These are phyloP conservation scores for Crotophaga sulcirostris DNA, from an alignment of 2,113 vertebrate species.

Conservation along the genomic window DNA sequence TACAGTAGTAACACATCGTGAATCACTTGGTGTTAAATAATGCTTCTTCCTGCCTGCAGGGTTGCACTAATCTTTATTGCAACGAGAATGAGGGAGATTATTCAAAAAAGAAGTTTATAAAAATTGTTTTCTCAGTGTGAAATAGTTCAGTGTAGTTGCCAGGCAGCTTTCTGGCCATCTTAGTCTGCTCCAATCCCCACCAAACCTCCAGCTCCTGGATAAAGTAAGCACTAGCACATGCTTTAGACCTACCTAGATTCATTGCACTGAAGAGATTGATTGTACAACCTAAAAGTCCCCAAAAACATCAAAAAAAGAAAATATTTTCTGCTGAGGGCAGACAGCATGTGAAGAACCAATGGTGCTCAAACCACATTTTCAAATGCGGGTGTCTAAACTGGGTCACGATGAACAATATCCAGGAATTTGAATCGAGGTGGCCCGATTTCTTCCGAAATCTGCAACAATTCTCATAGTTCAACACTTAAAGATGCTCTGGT, in stretches of 20 bases:
- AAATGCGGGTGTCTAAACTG: not conserved
- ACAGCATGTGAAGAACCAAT: not conserved
- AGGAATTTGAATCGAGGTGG: not conserved
- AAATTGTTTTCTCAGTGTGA: not conserved
- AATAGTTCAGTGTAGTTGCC: not conserved
- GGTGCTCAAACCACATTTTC: not conserved
- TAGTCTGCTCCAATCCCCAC: not conserved
- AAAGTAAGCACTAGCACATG: not conserved
- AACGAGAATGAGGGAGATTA: not conserved
- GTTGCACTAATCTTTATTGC: not conserved
- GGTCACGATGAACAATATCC: not conserved
- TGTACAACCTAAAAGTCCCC: not conserved
- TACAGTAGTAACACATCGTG: not conserved
- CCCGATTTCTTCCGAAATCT: not conserved
- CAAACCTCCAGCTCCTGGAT: not conserved
- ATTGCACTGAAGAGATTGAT: not conserved
- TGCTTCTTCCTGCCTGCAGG: not conserved
- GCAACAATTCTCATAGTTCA: not conserved
- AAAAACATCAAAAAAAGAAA: not conserved
- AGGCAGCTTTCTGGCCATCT: not conserved
- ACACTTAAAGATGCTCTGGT: too few relatives aligned
- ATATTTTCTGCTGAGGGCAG: not conserved
- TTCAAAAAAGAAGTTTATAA: not conserved
- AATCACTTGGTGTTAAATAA: constrained; percentile 25
- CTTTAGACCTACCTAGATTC: not conserved